Evolutionary conservation across 2,888 invertebrate genomes (phyloP).

Genomic region (Pollenia griseotomentosa): DNA sequence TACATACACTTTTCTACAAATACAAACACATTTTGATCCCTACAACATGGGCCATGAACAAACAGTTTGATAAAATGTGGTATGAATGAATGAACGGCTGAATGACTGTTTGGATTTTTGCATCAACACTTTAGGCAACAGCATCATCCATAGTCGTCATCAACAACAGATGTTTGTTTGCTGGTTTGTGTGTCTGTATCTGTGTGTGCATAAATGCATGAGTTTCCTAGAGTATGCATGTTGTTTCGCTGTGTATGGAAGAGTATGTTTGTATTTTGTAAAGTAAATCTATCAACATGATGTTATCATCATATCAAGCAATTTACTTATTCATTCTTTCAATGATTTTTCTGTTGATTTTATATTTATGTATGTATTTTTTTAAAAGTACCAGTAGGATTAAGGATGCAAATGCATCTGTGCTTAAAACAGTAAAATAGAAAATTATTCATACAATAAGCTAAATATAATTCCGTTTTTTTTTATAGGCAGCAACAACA

Average conservation of each 20-base stretch:
- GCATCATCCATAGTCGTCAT: constrained; percentile 17
- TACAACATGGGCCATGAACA: constrained; percentile 38
- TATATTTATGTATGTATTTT: constrained; percentile 46
- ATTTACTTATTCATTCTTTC: constrained; percentile 62
- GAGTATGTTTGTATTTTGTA: background rate
- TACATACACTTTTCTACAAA: background rate
- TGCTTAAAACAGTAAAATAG: background rate
- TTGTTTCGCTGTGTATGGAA: background rate
- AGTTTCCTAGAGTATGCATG: background rate
- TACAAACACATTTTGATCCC: background rate
- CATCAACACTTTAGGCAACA: constrained; percentile 61
- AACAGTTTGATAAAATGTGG: constrained; percentile 68
- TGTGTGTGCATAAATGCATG: constrained; percentile 14
- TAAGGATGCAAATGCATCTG: constrained; percentile 16
- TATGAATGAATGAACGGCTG: constrained; percentile 55
- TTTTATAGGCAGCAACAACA: too few species aligned
- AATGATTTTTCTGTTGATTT: constrained; percentile 60
- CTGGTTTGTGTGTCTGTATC: background rate
- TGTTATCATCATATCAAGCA: constrained; percentile 69
- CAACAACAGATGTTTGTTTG: background rate
- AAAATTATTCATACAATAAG: constrained; percentile 1
- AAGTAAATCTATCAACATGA: constrained; percentile 66
- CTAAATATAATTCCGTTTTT: background rate
- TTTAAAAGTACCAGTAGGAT: constrained; percentile 26
- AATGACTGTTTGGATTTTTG: constrained; percentile 58